A percentile compares a stretch with the other conserved stretches of the same genome.
Conservation (phyloP, 2,888 invertebrate genomes). For the Brachypalpus laphriformis region DNA sequence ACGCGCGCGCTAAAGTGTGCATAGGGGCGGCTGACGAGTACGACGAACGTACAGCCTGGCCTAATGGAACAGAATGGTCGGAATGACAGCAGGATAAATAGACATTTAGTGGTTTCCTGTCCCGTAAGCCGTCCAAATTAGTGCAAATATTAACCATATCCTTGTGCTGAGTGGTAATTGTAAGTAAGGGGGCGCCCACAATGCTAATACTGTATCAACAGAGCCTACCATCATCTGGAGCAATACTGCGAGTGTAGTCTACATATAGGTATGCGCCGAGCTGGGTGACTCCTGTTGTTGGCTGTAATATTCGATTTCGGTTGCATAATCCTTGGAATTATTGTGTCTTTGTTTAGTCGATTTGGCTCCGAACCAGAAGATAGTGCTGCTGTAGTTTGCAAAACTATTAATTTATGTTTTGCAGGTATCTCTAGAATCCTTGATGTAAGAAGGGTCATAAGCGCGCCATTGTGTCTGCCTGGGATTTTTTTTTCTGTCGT, state of each 20-base stretch:
- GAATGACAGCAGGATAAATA: slow-evolving; percentile 69
- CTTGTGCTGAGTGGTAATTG: slow-evolving; percentile 45
- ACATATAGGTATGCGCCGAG: not conserved
- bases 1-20: slow-evolving; percentile 30
- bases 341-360: slow-evolving; percentile 56
- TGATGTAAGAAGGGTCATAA: slow-evolving; percentile 43
- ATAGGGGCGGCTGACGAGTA: not conserved
- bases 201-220: slow-evolving; percentile 9
- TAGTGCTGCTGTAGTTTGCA: slow-evolving; percentile 51
- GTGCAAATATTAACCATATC: slow-evolving; percentile 62
- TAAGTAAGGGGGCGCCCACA: slow-evolving; percentile 14
- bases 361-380: slow-evolving; percentile 66
- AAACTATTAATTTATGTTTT: slow-evolving; percentile 62
- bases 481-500: slow-evolving; percentile 1
- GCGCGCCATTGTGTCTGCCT: slow-evolving; percentile 58
- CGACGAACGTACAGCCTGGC: not conserved
- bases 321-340: slow-evolving; percentile 58
- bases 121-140: slow-evolving; percentile 44
- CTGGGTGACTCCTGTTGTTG: not conserved
- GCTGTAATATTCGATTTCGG: slow-evolving; percentile 52
- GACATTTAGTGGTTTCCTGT: slow-evolving; percentile 58
- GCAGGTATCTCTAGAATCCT: slow-evolving; percentile 48
- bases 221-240: slow-evolving; percentile 1
- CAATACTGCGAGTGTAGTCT: no score
- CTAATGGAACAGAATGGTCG: slow-evolving; percentile 26